Base-by-base conservation (phyloP, 2,888 invertebrate species). In the Glaucopsyche alexis region DNA sequence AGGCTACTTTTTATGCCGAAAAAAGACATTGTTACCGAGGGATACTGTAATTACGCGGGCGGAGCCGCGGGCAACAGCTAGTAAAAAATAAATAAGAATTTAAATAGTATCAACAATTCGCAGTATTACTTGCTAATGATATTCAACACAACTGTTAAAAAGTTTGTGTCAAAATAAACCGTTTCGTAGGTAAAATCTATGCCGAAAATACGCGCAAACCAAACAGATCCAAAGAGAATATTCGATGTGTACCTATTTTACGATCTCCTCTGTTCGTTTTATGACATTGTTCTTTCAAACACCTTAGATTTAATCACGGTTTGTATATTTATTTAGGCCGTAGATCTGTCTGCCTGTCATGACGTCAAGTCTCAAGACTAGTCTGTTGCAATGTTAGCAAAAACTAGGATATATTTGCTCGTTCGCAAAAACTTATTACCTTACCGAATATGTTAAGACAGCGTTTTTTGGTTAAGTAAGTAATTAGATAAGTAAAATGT, bases 271-370 rank as follows among this genome's bases (percentile, higher is more conserved):
- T 47, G 69, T 49, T n/a, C 29, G 19, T 49, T 69, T 69, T 69
- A 69, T 69, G 69, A 69, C 69, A 69, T 69, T 69, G 69, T 69
- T 69, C 69, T 69, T 69, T 69, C 69, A 69, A 69, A 49, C 69
- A 49, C 69, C 47, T 69, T 69, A 69, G 49, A 19, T 67, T 66
- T 66, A 47, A 69, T 19, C 29, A 19, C 69, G 13, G 7, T 29
- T 49, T 69, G 69, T 69, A 69, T 69, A 69, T 69, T 69, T 69
- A 47, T 49, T 29, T 69, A 69, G 49, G 69, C 11, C 45, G 19
- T 67, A 47, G 16, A 29, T 47, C 45, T 29, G 19, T 38, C 69
- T 49, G 49, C 29, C 19, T 69, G 69, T 49, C 69, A 29, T 38
- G 69, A 69, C 29, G 49, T 69, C 67, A 45, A 29, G 29, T 14